phyloP scores from a whole-genome alignment of 2,113 vertebrate genomes.

The Neomonachus schauinslandi region DNA sequence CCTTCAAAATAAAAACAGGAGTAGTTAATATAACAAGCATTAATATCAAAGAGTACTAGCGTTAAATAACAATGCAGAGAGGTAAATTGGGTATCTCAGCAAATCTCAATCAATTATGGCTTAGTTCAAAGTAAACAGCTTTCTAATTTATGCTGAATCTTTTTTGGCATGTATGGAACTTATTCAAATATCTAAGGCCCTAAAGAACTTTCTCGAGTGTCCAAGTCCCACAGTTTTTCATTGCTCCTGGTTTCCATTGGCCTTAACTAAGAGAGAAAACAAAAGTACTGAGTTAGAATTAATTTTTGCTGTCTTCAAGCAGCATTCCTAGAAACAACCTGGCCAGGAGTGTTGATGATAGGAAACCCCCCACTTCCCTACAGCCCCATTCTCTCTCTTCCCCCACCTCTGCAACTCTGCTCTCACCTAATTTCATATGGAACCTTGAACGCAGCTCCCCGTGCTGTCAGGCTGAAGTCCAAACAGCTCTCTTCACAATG shows the following conservation, averaged over 20 bases:
- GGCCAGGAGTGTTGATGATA: background rate
- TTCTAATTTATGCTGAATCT: background rate
- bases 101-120: background rate
- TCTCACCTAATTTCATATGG: background rate
- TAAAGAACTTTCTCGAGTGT: background rate
- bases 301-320: background rate
- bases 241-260: background rate
- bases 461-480: background rate
- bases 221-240: background rate
- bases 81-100: background rate
- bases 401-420: background rate
- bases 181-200: background rate
- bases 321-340: background rate
- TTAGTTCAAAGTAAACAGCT: background rate
- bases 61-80: background rate
- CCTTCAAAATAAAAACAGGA: background rate
- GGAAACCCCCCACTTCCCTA: background rate
- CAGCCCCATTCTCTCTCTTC: background rate
- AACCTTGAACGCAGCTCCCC: background rate
- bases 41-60: background rate
- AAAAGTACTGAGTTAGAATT: slow-evolving; percentile 15
- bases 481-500: background rate
- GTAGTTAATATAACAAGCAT: background rate
- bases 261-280: slow-evolving; percentile 4
- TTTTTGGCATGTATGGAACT: background rate